phyloP scores from a whole-genome alignment of 2,113 vertebrate genomes.

The Lepisosteus osseus region DNA sequence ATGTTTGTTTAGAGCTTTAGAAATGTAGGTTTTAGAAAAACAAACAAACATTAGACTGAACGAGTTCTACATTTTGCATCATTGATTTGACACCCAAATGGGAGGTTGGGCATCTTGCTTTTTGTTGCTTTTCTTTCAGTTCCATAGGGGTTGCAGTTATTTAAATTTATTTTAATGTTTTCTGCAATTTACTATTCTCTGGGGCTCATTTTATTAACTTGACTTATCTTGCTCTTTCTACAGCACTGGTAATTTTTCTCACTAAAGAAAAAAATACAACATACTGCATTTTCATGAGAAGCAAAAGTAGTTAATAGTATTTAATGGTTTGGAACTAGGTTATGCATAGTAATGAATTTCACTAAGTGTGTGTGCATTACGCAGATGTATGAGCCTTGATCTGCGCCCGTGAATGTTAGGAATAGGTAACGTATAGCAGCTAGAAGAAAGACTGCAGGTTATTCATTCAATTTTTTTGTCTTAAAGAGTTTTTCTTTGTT shows the following conservation, averaged over 20 bases:
- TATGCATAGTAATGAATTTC: conserved; percentile 50
- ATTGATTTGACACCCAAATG: too few relatives aligned
- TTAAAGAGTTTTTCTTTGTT: too few relatives aligned
- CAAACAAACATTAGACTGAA: too few relatives aligned
- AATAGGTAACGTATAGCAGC: too few relatives aligned
- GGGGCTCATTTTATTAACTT: conserved; percentile 53
- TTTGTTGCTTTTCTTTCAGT: conserved; percentile 2
- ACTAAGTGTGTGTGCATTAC: conserved; percentile 34
- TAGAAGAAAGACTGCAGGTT: too few relatives aligned
- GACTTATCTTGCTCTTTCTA: conserved; percentile 46
- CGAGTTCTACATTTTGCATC: too few relatives aligned
- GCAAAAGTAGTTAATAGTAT: conserved; percentile 49
- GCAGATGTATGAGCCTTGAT: not conserved
- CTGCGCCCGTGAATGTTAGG: too few relatives aligned
- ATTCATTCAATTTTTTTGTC: too few relatives aligned
- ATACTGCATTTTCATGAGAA: conserved; percentile 34
- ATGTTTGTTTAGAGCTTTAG: too few relatives aligned
- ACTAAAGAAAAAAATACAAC: conserved; percentile 23
- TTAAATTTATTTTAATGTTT: conserved; percentile 42
- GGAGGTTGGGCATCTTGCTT: too few relatives aligned
- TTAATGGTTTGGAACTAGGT: conserved; percentile 51
- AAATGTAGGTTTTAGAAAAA: too few relatives aligned
- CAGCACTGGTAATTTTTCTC: conserved; percentile 45
- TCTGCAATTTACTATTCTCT: conserved; percentile 40
- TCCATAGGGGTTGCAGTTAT: conserved; percentile 22